A percentile compares a stretch with the other conserved stretches of the same genome.
phyloP scores from a whole-genome alignment of 2,888 invertebrate genomes.

The Furcula furcula region DNA sequence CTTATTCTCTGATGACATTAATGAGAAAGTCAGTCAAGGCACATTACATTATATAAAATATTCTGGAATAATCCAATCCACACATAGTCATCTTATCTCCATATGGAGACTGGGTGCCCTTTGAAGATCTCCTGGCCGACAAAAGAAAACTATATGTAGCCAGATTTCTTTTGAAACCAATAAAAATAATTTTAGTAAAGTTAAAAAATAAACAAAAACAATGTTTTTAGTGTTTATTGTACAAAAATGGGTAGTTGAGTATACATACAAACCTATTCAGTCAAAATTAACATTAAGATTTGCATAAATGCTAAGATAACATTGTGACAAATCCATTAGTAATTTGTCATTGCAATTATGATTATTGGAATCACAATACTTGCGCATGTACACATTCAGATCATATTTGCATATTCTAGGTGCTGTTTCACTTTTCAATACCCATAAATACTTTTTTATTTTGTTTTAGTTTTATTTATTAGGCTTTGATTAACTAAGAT shows the following conservation, averaged over 20 bases:
- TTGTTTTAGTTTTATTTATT: conserved; percentile 40
- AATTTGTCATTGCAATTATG: conserved; percentile 17
- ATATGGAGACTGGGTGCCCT: no score
- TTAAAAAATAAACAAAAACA: conserved; percentile 25
- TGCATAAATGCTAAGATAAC: conserved; percentile 60
- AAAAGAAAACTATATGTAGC: no score
- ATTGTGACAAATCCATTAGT: conserved; percentile 41
- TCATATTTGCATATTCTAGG: conserved; percentile 36
- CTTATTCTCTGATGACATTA: no score
- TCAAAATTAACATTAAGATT: conserved; percentile 63
- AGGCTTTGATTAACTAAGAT: conserved; percentile 49
- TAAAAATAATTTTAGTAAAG: no score
- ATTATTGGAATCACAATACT: conserved; percentile 7
- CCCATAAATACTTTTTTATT: conserved; percentile 34
- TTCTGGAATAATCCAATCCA: no score
- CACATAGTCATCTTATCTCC: no score
- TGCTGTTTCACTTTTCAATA: conserved; percentile 31
- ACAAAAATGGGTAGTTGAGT: conserved; percentile 62
- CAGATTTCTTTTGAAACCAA: no score
- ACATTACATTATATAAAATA: no score
- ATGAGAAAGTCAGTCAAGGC: no score
- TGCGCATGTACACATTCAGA: conserved; percentile 37
- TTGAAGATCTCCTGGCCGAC: no score
- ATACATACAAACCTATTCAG: conserved; percentile 71
- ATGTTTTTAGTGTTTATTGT: conserved; percentile 68